These are phyloP conservation scores for Clostera curtula DNA, from an alignment of 2,888 invertebrate genomes.

Conservation along the genomic window DNA sequence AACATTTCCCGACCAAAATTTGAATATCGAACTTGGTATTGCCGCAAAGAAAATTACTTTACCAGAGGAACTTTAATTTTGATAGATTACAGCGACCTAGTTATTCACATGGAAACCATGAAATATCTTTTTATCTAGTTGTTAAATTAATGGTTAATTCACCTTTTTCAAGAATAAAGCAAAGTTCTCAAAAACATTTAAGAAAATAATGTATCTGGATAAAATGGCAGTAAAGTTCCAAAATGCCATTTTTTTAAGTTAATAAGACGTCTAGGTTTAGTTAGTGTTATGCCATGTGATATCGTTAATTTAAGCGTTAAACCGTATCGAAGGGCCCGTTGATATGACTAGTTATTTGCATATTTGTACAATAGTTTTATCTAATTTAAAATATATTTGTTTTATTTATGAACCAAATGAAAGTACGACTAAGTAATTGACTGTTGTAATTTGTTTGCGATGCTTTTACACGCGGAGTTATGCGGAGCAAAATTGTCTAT, in stretches of 20 bases:
- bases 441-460: slow-evolving; percentile 46
- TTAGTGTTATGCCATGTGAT: slow-evolving; percentile 29
- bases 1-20: slow-evolving; percentile 4
- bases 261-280: too few relatives aligned
- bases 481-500: too few relatives aligned
- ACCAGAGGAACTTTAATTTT: not conserved
- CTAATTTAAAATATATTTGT: slow-evolving; percentile 32
- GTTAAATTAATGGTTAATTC: too few relatives aligned
- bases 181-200: too few relatives aligned
- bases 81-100: too few relatives aligned
- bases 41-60: not conserved
- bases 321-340: slow-evolving; percentile 37
- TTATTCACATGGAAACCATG: too few relatives aligned
- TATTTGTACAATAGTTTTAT: slow-evolving; percentile 54
- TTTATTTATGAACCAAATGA: slow-evolving; percentile 38
- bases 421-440: slow-evolving; percentile 33
- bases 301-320: slow-evolving; percentile 21
- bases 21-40: not conserved
- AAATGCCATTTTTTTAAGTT: too few relatives aligned
- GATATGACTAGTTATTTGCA: slow-evolving; percentile 51
- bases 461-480: too few relatives aligned
- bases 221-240: too few relatives aligned
- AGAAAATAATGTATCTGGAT: too few relatives aligned
- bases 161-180: too few relatives aligned
- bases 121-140: too few relatives aligned